Evolutionary conservation across 2,888 invertebrate genomes (phyloP).

Genomic region (Thumatha senex): DNA sequence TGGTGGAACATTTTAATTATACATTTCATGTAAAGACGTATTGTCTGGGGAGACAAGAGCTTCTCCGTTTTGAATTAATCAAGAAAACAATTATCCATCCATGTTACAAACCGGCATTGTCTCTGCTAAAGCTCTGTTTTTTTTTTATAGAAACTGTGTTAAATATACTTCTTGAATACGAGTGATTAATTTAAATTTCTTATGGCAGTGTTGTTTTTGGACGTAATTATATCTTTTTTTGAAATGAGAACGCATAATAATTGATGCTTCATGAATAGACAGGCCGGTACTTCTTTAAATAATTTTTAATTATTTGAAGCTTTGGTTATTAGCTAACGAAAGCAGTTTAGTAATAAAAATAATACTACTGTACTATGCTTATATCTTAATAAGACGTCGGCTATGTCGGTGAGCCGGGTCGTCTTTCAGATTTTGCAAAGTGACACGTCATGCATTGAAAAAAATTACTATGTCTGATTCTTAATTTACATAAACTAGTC

Average conservation of each 20-base stretch:
- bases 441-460: no score
- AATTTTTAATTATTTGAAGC: no score
- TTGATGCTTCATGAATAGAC: no score
- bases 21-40: constrained; percentile 17
- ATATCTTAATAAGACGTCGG: no score
- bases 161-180: constrained; percentile 29
- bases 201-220: constrained; percentile 11
- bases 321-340: no score
- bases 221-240: background rate
- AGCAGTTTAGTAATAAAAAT: no score
- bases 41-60: constrained; percentile 11
- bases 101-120: constrained; percentile 56
- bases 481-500: no score
- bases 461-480: no score
- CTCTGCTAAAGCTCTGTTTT: constrained; percentile 29
- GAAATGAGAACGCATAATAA: background rate
- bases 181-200: constrained; percentile 29
- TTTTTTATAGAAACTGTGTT: constrained; percentile 21
- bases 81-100: constrained; percentile 70
- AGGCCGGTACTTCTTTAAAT: no score
- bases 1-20: constrained; percentile 15
- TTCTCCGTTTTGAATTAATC: constrained; percentile 63
- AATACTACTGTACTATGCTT: no score
- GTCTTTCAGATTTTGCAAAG: no score
- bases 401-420: no score